These are phyloP conservation scores for Acanthacorydalis orientalis DNA, from an alignment of 2,888 invertebrate species.

Conservation along the genomic window DNA sequence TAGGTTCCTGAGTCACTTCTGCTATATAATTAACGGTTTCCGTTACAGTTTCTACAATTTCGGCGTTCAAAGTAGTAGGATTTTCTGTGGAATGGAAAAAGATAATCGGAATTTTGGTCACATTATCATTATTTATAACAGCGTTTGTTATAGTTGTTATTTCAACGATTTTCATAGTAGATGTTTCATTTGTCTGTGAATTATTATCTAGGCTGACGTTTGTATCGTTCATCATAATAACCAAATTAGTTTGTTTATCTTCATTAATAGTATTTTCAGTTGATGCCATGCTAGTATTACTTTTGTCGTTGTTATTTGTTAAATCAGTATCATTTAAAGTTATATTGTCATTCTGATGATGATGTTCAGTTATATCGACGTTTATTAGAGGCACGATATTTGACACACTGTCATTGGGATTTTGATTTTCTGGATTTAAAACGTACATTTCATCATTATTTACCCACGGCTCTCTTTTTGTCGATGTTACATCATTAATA, in stretches of 20 bases:
- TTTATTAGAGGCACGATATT: no score
- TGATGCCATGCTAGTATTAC: no score
- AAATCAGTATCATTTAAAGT: no score
- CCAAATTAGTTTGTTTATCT: no score
- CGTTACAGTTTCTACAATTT: constrained; percentile 16
- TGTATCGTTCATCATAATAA: constrained; percentile 12
- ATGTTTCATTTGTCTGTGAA: no score
- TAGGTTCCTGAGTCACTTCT: background rate
- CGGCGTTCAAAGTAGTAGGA: constrained; percentile 15
- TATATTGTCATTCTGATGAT: no score
- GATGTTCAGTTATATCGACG: no score
- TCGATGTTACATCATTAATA: constrained; percentile 9
- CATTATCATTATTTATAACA: background rate
- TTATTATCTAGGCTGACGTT: constrained; percentile 12
- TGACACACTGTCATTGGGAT: constrained; percentile 15
- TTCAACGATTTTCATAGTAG: no score
- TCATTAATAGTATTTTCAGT: no score
- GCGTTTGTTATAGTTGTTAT: no score
- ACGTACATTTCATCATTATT: constrained; percentile 32
- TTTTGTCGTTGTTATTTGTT: no score
- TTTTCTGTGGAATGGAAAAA: background rate
- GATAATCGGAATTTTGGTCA: constrained; percentile 4
- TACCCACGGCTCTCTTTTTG: constrained; percentile 26
- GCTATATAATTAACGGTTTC: constrained; percentile 10
- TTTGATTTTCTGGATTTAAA: constrained; percentile 30